Conservation (phyloP, 2,888 invertebrate genomes). For the Acanthoscelides obtectus region DNA sequence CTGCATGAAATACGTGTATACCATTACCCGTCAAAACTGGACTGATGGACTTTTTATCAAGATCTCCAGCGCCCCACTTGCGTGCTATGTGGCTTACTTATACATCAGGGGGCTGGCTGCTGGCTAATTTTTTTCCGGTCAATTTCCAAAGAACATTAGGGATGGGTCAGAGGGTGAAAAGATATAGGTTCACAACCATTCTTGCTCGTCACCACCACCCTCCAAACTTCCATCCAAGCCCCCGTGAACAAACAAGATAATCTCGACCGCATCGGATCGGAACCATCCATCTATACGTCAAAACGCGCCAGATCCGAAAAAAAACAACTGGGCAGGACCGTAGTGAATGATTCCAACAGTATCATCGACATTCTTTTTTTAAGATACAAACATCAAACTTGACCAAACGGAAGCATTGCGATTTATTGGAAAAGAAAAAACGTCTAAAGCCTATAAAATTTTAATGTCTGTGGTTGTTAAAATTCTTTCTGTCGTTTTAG, state of each 20-base stretch:
- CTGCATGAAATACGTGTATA: too few species aligned
- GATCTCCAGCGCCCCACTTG: background rate
- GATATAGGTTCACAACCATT: background rate
- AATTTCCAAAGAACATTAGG: background rate
- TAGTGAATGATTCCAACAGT: constrained; percentile 1
- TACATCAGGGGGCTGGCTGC: background rate
- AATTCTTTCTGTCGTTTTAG: too few species aligned
- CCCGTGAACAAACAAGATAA: background rate
- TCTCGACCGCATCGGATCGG: background rate
- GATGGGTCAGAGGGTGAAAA: background rate
- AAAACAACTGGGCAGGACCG: background rate
- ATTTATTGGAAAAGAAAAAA: too few species aligned
- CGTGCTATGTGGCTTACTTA: background rate
- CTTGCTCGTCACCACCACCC: background rate
- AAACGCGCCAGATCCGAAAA: background rate
- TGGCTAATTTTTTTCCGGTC: background rate
- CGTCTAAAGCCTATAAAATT: too few species aligned
- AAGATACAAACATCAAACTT: constrained; percentile 3
- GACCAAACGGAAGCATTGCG: too few species aligned
- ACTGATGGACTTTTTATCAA: background rate
- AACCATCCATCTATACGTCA: background rate
- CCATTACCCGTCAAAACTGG: too few species aligned
- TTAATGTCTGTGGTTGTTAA: too few species aligned
- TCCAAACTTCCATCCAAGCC: too few species aligned
- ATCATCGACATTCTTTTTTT: constrained; percentile 5